Evolutionary conservation across 2,113 vertebrate genomes (phyloP), one percentile per base, ranked within the genome.

Genomic region (Hippotragus niger): DNA sequence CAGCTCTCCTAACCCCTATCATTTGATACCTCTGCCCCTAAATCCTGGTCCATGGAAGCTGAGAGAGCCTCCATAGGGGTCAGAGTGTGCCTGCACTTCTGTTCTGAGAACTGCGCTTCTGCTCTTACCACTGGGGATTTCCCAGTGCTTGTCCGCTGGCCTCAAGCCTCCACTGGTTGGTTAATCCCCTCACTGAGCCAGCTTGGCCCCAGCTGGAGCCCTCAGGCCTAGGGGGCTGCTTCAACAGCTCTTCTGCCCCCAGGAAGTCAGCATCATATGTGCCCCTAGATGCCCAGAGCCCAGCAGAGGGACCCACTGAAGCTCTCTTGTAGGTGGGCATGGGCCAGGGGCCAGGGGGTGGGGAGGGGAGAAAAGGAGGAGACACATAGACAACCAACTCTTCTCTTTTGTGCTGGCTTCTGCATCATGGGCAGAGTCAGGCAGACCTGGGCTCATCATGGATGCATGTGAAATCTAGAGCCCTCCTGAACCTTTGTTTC

Each of bases 261-360:
- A 76, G 45, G 31, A 86, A 97, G 55, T 45, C 27, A 53, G 55
- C 4, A 36, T 45, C 62, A 25, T 7, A 23, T 1, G 5, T 1
- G 21, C 16, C 5, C n/a, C 27, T 43, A 40, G 40, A 12, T n/a
- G 27, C 31, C 71, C 2, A 16, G 74, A 45, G 40, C 81, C 91
- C 31, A 4, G 2, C 3, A 58, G 45, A 90, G 45, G 52, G 17
- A 13, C 10, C 23, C 12, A 9, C 2, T 33, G 58, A 67, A 16
- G 25, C 17, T 86, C 23, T n/a, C 31, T 3, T 13, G 82, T 52
- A 23, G 55, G 19, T 2, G 0, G 31, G 5, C 3, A 19, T 7
- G 4, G 27, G 10, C 3, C 31, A 31, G 55, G 23, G 23, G 16
- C 27, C 0, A 0, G 16, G 0, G 4, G 2, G 3, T 19, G 14